phyloP scores from a whole-genome alignment of 2,888 invertebrate species.

The Asteroscopus sphinx region DNA sequence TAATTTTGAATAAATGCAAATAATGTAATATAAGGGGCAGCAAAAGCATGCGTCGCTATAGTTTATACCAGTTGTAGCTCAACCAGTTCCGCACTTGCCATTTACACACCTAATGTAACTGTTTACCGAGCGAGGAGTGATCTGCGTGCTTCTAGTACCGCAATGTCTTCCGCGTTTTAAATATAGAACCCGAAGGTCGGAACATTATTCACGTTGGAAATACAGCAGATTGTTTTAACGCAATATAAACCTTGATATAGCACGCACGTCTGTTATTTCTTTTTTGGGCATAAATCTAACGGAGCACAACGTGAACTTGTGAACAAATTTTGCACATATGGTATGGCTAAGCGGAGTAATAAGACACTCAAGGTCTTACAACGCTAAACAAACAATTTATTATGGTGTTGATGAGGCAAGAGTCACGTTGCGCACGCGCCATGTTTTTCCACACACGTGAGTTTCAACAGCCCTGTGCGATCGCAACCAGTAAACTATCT shows the following conservation, averaged over 20 bases:
- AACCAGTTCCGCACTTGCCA: constrained; percentile 69
- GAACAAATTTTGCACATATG: constrained; percentile 52
- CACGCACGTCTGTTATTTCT: constrained; percentile 47
- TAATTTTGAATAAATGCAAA: background rate
- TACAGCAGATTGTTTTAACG: constrained; percentile 68
- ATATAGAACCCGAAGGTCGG: constrained; percentile 87
- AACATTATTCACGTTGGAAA: constrained; percentile 76
- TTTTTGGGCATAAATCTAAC: constrained; percentile 61
- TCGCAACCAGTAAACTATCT: constrained; percentile 41
- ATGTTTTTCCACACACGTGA: constrained; percentile 72
- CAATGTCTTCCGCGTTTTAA: constrained; percentile 87
- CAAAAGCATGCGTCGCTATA: constrained; percentile 22
- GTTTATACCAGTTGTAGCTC: constrained; percentile 28
- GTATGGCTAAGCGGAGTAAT: constrained; percentile 37
- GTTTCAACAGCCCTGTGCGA: constrained; percentile 48
- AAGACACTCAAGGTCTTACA: constrained; percentile 60
- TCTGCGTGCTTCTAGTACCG: constrained; percentile 78
- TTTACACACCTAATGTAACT: constrained; percentile 78
- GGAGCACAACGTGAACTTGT: constrained; percentile 54
- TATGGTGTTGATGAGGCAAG: constrained; percentile 53
- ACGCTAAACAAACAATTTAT: constrained; percentile 65
- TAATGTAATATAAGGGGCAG: background rate
- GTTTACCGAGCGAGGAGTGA: constrained; percentile 77
- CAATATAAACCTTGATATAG: constrained; percentile 74
- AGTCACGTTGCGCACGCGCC: constrained; percentile 74